Conservation (phyloP, 2,888 invertebrate species). For the Leistus spinibarbis region DNA sequence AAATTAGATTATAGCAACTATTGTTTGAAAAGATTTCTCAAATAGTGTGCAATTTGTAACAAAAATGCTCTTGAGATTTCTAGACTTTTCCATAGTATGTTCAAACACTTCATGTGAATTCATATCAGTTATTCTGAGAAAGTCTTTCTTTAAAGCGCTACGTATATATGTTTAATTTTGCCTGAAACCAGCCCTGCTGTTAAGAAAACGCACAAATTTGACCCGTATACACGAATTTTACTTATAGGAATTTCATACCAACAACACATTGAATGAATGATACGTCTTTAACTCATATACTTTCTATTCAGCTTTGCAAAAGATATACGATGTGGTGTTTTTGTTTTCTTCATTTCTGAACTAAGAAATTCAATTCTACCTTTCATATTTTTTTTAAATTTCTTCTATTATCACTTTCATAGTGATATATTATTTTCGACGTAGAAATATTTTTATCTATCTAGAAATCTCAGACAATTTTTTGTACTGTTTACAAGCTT, state of each 20-base stretch:
- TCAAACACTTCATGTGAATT: too few species aligned
- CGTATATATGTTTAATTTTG: background rate
- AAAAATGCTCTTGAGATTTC: too few species aligned
- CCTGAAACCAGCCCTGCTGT: slow-evolving; percentile 1
- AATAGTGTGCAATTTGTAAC: too few species aligned
- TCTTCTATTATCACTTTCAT: background rate
- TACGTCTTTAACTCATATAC: background rate
- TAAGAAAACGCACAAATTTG: slow-evolving; percentile 30
- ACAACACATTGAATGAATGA: background rate
- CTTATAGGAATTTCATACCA: background rate
- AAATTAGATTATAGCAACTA: too few species aligned
- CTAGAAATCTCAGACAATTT: too few species aligned
- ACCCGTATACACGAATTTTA: slow-evolving; percentile 40
- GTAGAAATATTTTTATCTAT: background rate
- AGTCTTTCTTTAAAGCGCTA: background rate
- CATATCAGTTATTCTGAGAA: too few species aligned
- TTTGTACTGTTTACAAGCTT: too few species aligned
- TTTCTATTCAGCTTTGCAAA: slow-evolving; percentile 13
- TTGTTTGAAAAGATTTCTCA: too few species aligned
- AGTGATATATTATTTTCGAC: background rate
- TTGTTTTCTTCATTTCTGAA: slow-evolving; percentile 14
- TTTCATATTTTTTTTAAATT: slow-evolving; percentile 4
- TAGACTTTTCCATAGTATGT: too few species aligned
- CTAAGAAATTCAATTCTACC: background rate
- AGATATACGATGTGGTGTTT: slow-evolving; percentile 3